A percentile compares a stretch with the other conserved stretches of the same genome.
phyloP scores from a whole-genome alignment of 2,113 vertebrate genomes.

The Erpornis zantholeuca region DNA sequence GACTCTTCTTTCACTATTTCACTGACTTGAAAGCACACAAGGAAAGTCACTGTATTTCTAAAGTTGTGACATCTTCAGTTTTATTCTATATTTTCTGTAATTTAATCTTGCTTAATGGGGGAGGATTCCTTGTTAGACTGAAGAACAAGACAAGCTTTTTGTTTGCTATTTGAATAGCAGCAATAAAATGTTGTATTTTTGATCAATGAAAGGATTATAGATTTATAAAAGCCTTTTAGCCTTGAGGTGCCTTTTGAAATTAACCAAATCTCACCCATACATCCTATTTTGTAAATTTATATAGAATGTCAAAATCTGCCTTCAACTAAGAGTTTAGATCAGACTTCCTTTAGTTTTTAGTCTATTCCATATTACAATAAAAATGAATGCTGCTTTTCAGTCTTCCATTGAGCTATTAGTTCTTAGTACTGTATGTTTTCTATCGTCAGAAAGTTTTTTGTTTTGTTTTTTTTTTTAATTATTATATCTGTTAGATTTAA shows the following conservation, averaged over 20 bases:
- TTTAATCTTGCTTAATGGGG: constrained; percentile 71
- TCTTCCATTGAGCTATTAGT: constrained; percentile 79
- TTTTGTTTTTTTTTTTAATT: neutral
- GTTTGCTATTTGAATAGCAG: constrained; percentile 86
- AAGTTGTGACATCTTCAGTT: constrained; percentile 71
- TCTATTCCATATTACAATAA: constrained; percentile 75
- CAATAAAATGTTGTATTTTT: constrained; percentile 88
- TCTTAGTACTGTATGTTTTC: constrained; percentile 73
- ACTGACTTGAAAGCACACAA: constrained; percentile 81
- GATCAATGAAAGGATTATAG: constrained; percentile 81
- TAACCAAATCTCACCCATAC: constrained; percentile 83
- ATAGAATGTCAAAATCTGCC: constrained; percentile 79
- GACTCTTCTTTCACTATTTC: constrained; percentile 76
- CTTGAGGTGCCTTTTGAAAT: constrained; percentile 97
- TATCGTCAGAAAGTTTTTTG: constrained; percentile 1
- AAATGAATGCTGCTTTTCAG: constrained; percentile 71
- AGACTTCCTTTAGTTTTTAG: constrained; percentile 74
- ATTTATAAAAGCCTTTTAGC: constrained; percentile 91
- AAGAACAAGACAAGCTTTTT: constrained; percentile 75
- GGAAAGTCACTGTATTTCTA: constrained; percentile 73
- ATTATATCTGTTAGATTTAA: constrained; percentile 58
- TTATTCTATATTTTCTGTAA: constrained; percentile 71
- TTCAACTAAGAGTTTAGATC: constrained; percentile 72
- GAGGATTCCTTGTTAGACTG: constrained; percentile 72
- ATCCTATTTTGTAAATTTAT: constrained; percentile 80